These are phyloP conservation scores for Accipiter cooperii DNA, from an alignment of 2,113 vertebrate species.

Conservation along the genomic window DNA sequence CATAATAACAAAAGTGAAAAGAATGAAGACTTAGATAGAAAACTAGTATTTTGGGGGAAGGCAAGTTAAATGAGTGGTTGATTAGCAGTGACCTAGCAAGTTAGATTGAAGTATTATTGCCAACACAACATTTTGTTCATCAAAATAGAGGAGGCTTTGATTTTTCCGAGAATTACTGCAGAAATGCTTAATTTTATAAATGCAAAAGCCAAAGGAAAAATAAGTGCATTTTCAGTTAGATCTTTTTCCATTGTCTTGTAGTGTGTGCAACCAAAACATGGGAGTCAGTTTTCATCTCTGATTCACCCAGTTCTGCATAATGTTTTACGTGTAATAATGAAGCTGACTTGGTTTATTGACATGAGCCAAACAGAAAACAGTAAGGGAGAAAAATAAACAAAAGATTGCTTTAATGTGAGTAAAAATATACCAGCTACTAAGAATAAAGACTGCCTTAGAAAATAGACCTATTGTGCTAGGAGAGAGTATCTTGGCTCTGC, in stretches of 20 bases:
- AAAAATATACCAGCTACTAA: neutral
- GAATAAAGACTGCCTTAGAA: neutral
- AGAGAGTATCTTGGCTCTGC: neutral
- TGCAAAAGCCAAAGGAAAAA: neutral
- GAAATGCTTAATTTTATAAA: neutral
- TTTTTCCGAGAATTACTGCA: neutral
- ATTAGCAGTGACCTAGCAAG: neutral
- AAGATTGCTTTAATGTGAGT: neutral
- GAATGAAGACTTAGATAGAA: neutral
- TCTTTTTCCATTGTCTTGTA: neutral
- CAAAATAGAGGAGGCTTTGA: neutral
- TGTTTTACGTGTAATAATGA: neutral
- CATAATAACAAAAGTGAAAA: neutral
- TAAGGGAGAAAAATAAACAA: conserved; percentile 1
- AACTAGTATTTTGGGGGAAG: neutral
- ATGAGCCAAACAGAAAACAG: neutral
- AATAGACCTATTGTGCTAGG: neutral
- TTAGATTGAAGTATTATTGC: neutral
- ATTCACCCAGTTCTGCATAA: neutral
- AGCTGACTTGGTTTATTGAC: neutral
- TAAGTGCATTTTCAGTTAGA: neutral
- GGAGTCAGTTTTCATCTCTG: neutral
- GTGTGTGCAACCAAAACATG: neutral
- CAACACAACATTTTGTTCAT: neutral
- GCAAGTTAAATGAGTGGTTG: neutral